Percentiles rank a stretch among this genome's conserved stretches.
Evolutionary conservation across 2,888 invertebrate species (phyloP).

Genomic region (Muschampia plurimacula): DNA sequence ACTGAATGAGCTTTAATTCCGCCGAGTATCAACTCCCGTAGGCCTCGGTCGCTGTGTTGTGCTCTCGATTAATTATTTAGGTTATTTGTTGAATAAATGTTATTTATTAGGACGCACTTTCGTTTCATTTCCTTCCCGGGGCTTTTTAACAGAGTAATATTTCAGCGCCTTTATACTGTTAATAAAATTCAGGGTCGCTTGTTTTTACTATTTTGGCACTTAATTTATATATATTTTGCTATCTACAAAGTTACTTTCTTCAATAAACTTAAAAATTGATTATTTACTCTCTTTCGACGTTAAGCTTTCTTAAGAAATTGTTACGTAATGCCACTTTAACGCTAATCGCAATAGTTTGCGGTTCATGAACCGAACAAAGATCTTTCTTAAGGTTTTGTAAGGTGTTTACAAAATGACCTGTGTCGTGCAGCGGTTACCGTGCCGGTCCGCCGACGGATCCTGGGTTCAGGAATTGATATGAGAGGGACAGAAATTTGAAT

Average conservation of each 20-base stretch:
- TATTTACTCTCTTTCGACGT: background rate
- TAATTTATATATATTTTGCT: too few species aligned
- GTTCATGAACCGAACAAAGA: background rate
- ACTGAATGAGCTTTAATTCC: slow-evolving; percentile 68
- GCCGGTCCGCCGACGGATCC: too few species aligned
- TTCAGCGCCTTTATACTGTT: slow-evolving; percentile 8
- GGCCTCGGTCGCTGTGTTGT: slow-evolving; percentile 41
- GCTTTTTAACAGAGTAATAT: slow-evolving; percentile 12
- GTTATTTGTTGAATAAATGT: slow-evolving; percentile 72
- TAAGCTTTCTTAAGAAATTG: slow-evolving; percentile 2
- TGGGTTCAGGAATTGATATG: too few species aligned
- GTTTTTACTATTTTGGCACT: background rate
- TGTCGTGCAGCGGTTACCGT: too few species aligned
- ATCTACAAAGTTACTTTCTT: background rate
- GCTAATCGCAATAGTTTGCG: background rate
- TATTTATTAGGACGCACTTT: slow-evolving; percentile 68
- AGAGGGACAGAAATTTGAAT: too few species aligned
- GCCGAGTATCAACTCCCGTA: slow-evolving; percentile 20
- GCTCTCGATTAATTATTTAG: slow-evolving; percentile 48
- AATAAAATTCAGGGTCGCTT: background rate
- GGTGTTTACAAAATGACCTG: too few species aligned
- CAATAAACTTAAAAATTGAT: background rate
- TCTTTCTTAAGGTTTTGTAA: too few species aligned
- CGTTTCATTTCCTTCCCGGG: slow-evolving; percentile 32
- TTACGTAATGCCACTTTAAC: background rate